Conservation (phyloP, 2,113 vertebrate species). For the Rhynchopsitta pachyrhyncha region DNA sequence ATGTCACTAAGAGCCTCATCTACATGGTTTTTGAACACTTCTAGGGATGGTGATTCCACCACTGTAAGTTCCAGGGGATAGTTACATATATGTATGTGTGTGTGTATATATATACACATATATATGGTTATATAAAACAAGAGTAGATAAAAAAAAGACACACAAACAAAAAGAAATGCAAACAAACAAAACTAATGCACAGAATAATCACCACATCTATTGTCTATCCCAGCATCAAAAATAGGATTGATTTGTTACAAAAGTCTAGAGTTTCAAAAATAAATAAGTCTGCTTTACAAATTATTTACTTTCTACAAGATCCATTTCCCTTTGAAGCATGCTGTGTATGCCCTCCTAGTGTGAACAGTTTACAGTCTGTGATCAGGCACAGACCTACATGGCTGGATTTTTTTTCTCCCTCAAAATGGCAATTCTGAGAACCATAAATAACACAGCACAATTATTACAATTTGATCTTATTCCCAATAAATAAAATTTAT, state of each 20-base stretch:
- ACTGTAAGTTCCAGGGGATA: neutral
- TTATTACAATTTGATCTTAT: conserved; percentile 57
- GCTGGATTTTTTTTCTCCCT: conserved; percentile 16
- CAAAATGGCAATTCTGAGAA: conserved; percentile 61
- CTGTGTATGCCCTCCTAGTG: conserved; percentile 14
- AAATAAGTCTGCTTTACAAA: conserved; percentile 60
- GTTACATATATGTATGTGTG: neutral
- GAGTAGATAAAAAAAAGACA: neutral
- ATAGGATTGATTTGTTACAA: conserved; percentile 7
- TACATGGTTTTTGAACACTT: neutral
- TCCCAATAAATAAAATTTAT: conserved; percentile 60
- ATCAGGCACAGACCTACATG: conserved; percentile 36
- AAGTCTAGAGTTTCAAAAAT: conserved; percentile 52
- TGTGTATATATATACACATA: neutral
- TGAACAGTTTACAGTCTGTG: conserved; percentile 35
- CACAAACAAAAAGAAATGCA: neutral
- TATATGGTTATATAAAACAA: neutral
- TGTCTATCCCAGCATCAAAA: neutral
- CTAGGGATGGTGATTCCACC: neutral
- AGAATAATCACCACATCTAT: neutral
- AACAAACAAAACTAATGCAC: neutral
- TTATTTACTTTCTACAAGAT: conserved; percentile 63
- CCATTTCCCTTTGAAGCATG: conserved; percentile 31
- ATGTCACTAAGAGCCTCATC: neutral
- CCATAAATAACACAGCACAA: conserved; percentile 66